Conservation (phyloP, 2,113 vertebrate species). For the Gymnobelideus leadbeateri region DNA sequence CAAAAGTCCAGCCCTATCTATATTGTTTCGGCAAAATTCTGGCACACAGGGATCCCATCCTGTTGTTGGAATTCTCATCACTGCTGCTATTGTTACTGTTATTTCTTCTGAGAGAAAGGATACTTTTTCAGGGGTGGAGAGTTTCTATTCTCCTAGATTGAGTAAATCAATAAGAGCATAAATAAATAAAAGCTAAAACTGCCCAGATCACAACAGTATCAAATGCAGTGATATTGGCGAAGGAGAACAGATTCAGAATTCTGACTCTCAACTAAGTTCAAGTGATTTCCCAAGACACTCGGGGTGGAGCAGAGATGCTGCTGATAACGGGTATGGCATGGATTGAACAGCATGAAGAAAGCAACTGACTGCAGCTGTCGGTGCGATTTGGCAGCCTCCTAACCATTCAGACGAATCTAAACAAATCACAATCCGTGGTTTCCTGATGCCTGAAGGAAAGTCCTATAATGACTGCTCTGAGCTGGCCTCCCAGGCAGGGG, state of each 20-base stretch:
- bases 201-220: conserved; percentile 69
- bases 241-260: conserved; percentile 75
- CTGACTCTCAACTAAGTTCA: conserved; percentile 53
- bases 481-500: conserved; percentile 57
- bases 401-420: conserved; percentile 73
- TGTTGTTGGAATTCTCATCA: conserved; percentile 4
- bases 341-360: conserved; percentile 55
- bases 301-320: conserved; percentile 72
- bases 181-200: conserved; percentile 71
- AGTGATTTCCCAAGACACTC: conserved; percentile 75
- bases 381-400: conserved; percentile 65
- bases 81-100: neutral
- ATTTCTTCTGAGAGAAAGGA: neutral
- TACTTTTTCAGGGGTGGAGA: neutral
- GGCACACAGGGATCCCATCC: conserved; percentile 24
- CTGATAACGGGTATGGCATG: conserved; percentile 64
- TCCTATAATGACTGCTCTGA: conserved; percentile 44
- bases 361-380: conserved; percentile 73
- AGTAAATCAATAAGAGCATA: conserved; percentile 43
- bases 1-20: neutral
- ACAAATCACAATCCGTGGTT: conserved; percentile 25
- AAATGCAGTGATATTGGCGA: conserved; percentile 58
- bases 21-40: neutral
- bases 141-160: conserved; percentile 61
- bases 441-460: conserved; percentile 55